A percentile compares a stretch with the other conserved stretches of the same genome.
These are phyloP conservation scores for Argynnis bischoffii DNA, from an alignment of 2,888 invertebrate species.

Conservation along the genomic window DNA sequence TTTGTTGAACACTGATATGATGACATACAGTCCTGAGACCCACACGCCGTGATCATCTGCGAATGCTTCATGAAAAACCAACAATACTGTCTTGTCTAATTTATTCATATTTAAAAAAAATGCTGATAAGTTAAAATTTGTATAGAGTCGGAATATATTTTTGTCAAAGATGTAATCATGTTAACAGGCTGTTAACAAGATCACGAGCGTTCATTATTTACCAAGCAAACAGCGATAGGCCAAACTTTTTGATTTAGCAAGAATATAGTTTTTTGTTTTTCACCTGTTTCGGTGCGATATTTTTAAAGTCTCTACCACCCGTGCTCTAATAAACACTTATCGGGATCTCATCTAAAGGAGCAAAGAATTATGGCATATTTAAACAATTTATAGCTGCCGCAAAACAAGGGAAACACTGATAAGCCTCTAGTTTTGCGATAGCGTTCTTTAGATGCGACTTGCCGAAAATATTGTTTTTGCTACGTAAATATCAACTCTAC, in stretches of 20 bases:
- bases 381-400: slow-evolving; percentile 75
- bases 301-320: slow-evolving; percentile 69
- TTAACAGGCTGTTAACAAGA: slow-evolving; percentile 63
- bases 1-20: slow-evolving; percentile 51
- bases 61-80: slow-evolving; percentile 71
- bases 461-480: slow-evolving; percentile 51
- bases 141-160: slow-evolving; percentile 19
- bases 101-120: background rate
- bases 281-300: slow-evolving; percentile 66
- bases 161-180: slow-evolving; percentile 33
- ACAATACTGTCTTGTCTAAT: slow-evolving; percentile 53
- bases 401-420: slow-evolving; percentile 71
- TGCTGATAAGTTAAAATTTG: background rate
- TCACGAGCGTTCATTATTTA: slow-evolving; percentile 66
- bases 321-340: slow-evolving; percentile 77
- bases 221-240: slow-evolving; percentile 69
- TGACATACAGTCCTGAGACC: slow-evolving; percentile 52
- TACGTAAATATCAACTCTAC: slow-evolving; percentile 6
- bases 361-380: slow-evolving; percentile 79
- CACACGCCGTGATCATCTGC: slow-evolving; percentile 60
- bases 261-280: slow-evolving; percentile 57
- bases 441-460: slow-evolving; percentile 56
- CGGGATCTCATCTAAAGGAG: slow-evolving; percentile 67
- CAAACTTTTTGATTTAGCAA: slow-evolving; percentile 64
- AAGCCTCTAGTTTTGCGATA: slow-evolving; percentile 70